Evolutionary conservation across 2,797 vertebrate species (phyloP).

Genomic region (Syngnathus acus): DNA sequence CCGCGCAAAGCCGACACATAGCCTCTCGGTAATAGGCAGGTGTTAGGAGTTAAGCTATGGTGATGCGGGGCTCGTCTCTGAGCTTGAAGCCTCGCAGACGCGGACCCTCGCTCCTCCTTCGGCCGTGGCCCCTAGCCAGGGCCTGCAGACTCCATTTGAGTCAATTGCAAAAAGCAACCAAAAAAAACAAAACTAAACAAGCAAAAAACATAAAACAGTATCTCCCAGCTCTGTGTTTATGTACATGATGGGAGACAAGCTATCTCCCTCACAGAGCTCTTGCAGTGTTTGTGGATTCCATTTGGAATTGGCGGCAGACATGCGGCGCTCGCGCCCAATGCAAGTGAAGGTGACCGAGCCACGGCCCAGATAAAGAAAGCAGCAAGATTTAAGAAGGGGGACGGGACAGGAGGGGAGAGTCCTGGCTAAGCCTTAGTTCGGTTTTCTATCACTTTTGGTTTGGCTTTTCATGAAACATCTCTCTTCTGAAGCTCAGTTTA

Average conservation of each 20-base stretch:
- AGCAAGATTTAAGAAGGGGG: constrained; percentile 16
- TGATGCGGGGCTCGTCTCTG: constrained; percentile 42
- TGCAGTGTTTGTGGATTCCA: constrained; percentile 54
- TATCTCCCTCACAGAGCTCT: constrained; percentile 10
- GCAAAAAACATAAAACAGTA: constrained; percentile 49
- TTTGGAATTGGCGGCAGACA: constrained; percentile 33
- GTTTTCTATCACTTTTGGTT: constrained; percentile 56
- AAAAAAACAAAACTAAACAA: constrained; percentile 57
- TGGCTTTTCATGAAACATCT: constrained; percentile 36
- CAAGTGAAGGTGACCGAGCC: constrained; percentile 37
- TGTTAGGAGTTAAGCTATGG: constrained; percentile 58
- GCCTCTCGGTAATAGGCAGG: constrained; percentile 57
- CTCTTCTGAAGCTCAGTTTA: constrained; percentile 36
- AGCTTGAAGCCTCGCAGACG: constrained; percentile 43
- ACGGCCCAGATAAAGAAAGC: constrained; percentile 31
- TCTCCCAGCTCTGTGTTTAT: constrained; percentile 20
- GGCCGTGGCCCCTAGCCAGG: constrained; percentile 36
- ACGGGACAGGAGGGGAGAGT: constrained; percentile 15
- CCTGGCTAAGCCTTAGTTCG: constrained; percentile 29
- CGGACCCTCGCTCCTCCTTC: constrained; percentile 16
- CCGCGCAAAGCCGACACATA: constrained; percentile 45
- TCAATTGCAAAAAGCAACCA: constrained; percentile 55
- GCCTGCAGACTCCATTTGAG: constrained; percentile 41
- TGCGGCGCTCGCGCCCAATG: background rate
- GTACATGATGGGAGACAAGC: constrained; percentile 31